phyloP scores from a whole-genome alignment of 2,113 vertebrate genomes.

The Pontoporia blainvillei region DNA sequence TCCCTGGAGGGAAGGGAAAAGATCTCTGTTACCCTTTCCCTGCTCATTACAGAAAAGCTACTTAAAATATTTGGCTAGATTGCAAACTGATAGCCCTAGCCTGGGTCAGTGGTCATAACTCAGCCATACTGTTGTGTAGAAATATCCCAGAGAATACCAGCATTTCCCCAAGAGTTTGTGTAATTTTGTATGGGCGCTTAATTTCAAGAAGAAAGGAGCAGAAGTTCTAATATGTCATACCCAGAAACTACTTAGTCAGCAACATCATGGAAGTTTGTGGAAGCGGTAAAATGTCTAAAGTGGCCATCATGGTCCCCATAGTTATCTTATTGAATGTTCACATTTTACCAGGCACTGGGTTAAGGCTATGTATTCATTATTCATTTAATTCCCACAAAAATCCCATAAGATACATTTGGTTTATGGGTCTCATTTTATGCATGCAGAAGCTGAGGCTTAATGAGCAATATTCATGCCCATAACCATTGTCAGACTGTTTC shows the following conservation, averaged over 20 bases:
- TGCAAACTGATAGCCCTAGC: background rate
- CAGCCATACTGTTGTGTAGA: background rate
- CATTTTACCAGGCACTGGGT: background rate
- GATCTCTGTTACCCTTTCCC: background rate
- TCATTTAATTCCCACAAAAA: background rate
- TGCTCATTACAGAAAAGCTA: background rate
- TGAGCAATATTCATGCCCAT: background rate
- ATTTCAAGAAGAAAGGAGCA: background rate
- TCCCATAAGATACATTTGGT: background rate
- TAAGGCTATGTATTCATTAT: background rate
- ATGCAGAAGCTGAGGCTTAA: background rate
- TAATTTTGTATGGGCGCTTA: background rate
- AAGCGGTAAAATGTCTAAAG: background rate
- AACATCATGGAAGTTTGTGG: background rate
- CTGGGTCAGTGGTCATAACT: background rate
- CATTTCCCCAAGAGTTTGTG: background rate
- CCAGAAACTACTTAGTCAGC: background rate
- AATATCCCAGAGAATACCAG: background rate
- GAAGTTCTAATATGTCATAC: background rate
- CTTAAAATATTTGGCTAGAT: background rate
- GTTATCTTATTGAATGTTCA: background rate
- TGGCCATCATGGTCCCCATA: background rate
- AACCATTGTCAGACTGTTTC: background rate
- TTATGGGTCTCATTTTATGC: background rate
- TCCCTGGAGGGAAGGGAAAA: background rate